Base-by-base conservation (phyloP, 2,113 vertebrate species). In the Campylomormyrus tamandua region DNA sequence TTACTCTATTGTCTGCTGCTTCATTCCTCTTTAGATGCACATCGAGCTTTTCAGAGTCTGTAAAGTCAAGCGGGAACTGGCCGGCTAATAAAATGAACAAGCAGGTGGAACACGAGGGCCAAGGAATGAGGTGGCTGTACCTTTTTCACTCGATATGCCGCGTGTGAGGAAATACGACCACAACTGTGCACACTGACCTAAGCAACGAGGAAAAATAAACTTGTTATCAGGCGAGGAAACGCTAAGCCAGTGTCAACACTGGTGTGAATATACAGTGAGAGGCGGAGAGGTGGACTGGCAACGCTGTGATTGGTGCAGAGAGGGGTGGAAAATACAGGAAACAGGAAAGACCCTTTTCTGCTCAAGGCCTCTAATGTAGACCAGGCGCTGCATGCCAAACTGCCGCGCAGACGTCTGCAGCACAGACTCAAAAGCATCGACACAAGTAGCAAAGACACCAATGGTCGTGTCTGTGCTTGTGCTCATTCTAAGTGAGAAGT, bases 261-360 rank as follows among this genome's bases (percentile, higher is more conserved):
- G 49, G 24, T 3, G 49, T 31, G n/a, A 87, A 27, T 48, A 24
- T 88, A 39, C 53, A 45, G 87, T 5, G 31, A 39, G 45, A 31
- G 39, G 87, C 21, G 48, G 52, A 15, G 86, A 87, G 91, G 89
- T 87, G 88, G 86, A 90, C 92, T 90, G 91, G 92, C 39, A 39
- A 90, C 1, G 24, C 56, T 90, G 90, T 91, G 94, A 96, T 96
- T 95, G 95, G 95, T 94, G 91, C 91, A 88, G 90, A 46, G 92
- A 92, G 93, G 94, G 96, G 95, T 93, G 96, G 96, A 95, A 94
- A 93, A 89, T 92, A 49, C 45, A 90, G 92, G 91, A 93, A 94
- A 94, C 91, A 90, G 91, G 90, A 94, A 93, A 90, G 92, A 92
- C 93, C 92, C 93, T 90, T 92, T 53, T 87, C 50, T 58, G 91